A percentile compares a stretch with the other conserved stretches of the same genome.
Conservation (phyloP, 2,113 vertebrate genomes). For the Boleophthalmus pectinirostris region DNA sequence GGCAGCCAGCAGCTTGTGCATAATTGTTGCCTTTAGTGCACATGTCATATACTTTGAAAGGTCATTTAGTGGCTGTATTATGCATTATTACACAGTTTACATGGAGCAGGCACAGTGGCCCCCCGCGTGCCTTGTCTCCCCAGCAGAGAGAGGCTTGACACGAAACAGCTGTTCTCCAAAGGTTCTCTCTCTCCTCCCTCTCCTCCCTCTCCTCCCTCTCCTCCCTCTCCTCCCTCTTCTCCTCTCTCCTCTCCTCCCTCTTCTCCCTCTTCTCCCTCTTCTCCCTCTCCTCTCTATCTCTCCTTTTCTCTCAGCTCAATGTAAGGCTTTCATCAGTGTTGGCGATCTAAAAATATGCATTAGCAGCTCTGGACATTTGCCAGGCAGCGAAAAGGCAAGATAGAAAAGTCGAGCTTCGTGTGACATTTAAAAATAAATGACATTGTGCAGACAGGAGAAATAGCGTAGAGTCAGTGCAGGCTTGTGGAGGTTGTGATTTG, state of each 20-base stretch:
- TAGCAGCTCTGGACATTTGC: slow-evolving; percentile 57
- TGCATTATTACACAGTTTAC: slow-evolving; percentile 54
- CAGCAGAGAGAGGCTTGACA: slow-evolving; percentile 38
- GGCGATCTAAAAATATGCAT: slow-evolving; percentile 58
- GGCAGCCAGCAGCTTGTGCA: slow-evolving; percentile 40
- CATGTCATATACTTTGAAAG: slow-evolving; percentile 49
- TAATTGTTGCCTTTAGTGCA: slow-evolving; percentile 27
- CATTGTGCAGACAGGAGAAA: slow-evolving; percentile 31
- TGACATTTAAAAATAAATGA: slow-evolving; percentile 72
- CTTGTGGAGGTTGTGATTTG: slow-evolving; percentile 14
- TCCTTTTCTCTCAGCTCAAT: slow-evolving; percentile 50
- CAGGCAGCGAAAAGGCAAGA: slow-evolving; percentile 37
- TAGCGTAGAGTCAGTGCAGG: not conserved
- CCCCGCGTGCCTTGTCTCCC: slow-evolving; percentile 20
- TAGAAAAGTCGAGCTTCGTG: slow-evolving; percentile 43
- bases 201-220: slow-evolving; percentile 26
- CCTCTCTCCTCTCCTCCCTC: slow-evolving; percentile 27
- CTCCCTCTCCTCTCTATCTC: slow-evolving; percentile 24
- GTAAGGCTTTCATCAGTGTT: slow-evolving; percentile 58
- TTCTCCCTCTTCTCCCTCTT: slow-evolving; percentile 28
- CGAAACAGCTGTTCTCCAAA: slow-evolving; percentile 55
- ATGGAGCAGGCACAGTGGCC: slow-evolving; percentile 36
- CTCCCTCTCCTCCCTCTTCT: slow-evolving; percentile 44
- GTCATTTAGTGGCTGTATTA: slow-evolving; percentile 54
- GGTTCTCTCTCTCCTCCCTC: slow-evolving; percentile 33